Conservation (phyloP, 2,888 invertebrate species). For the Plutella xylostella region DNA sequence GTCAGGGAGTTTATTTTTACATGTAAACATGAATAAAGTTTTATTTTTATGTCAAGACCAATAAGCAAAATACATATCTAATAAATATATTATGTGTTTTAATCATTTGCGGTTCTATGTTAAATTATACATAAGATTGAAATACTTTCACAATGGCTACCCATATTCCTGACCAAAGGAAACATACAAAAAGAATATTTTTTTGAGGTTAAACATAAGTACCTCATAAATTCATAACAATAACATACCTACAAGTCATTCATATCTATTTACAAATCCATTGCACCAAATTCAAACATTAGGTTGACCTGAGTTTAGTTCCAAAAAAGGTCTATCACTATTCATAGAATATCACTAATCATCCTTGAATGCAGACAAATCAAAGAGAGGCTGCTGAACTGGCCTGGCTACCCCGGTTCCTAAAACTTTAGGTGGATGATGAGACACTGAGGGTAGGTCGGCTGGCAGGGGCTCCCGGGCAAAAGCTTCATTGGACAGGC, state of each 20-base stretch:
- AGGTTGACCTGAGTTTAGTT: too few relatives aligned
- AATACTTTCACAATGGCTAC: too few relatives aligned
- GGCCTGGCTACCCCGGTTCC: slow-evolving; percentile 22
- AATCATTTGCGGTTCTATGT: too few relatives aligned
- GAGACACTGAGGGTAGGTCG: slow-evolving; percentile 22
- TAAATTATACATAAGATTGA: too few relatives aligned
- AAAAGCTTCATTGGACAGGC: slow-evolving; percentile 21
- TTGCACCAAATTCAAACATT: too few relatives aligned
- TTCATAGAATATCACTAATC: slow-evolving; percentile 20
- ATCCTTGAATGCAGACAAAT: slow-evolving; percentile 43
- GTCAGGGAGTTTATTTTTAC: slow-evolving; percentile 63
- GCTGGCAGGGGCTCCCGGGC: slow-evolving; percentile 25
- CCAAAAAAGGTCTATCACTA: too few relatives aligned
- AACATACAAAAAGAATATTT: neutral
- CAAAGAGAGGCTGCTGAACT: slow-evolving; percentile 37
- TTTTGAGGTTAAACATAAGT: neutral
- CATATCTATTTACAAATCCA: too few relatives aligned
- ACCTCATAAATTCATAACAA: too few relatives aligned
- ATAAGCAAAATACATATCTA: slow-evolving; percentile 65
- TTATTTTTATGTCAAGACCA: slow-evolving; percentile 65
- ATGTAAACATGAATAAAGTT: slow-evolving; percentile 52
- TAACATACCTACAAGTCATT: neutral
- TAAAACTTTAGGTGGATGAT: neutral
- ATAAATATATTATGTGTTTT: slow-evolving; percentile 24
- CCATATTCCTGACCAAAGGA: neutral